These are phyloP conservation scores for Cryptocephalus primarius DNA, from an alignment of 2,888 invertebrate species.

Conservation along the genomic window DNA sequence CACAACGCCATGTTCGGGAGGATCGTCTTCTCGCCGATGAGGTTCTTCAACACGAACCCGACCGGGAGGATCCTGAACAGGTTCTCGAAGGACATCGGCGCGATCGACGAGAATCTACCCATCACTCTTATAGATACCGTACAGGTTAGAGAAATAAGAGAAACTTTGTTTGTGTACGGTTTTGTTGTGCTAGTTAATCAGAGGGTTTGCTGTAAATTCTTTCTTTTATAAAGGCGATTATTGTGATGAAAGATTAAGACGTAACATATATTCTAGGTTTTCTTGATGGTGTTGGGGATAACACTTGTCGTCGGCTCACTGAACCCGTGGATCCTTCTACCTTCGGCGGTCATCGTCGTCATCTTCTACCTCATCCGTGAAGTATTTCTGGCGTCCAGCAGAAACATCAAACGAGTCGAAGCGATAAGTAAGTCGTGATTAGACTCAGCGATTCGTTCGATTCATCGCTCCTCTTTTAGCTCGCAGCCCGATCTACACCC, in stretches of 20 bases:
- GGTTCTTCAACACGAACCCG: constrained; percentile 57
- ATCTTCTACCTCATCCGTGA: constrained; percentile 51
- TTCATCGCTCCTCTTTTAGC: constrained; percentile 38
- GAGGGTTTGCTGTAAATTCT: too few relatives aligned
- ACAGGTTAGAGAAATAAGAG: constrained; percentile 9
- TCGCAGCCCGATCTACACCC: constrained; percentile 66
- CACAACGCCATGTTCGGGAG: constrained; percentile 40
- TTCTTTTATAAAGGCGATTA: too few relatives aligned
- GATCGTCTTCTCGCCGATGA: constrained; percentile 48
- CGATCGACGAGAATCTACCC: constrained; percentile 41
- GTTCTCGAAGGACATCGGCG: constrained; percentile 56
- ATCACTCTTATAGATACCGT: constrained; percentile 37
- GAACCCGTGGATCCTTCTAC: constrained; percentile 55
- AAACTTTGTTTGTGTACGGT: not conserved
- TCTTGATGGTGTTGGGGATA: constrained; percentile 15
- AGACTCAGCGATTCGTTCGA: not conserved
- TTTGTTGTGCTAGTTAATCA: too few relatives aligned
- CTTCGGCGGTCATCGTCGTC: constrained; percentile 49
- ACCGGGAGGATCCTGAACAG: constrained; percentile 50
- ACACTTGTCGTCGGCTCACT: constrained; percentile 58
- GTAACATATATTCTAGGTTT: constrained; percentile 16
- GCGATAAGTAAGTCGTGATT: constrained; percentile 25
- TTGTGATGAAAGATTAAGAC: too few relatives aligned
- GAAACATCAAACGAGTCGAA: constrained; percentile 59
- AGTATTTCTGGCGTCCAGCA: constrained; percentile 58